Percentiles rank a stretch among this genome's conserved stretches.
phyloP scores from a whole-genome alignment of 2,888 invertebrate species.

The Heliconius ismenius region DNA sequence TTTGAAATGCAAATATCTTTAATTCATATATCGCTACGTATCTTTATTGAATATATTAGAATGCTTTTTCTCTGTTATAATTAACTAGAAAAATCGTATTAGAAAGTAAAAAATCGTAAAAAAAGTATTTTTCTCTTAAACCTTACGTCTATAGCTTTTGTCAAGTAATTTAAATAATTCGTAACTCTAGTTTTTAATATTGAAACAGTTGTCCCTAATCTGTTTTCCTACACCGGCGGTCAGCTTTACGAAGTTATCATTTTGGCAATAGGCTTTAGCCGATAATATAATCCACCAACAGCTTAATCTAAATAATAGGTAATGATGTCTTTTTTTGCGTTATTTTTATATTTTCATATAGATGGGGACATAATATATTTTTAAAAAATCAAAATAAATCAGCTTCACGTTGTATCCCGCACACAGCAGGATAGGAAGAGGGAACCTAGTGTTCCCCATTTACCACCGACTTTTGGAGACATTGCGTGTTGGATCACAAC shows the following conservation, averaged over 20 bases:
- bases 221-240: constrained; percentile 13
- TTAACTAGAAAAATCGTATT: not conserved
- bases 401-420: no score
- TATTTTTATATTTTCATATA: not conserved
- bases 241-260: constrained; percentile 21
- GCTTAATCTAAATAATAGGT: constrained; percentile 31
- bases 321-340: not conserved
- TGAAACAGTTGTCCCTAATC: not conserved
- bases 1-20: no score
- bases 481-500: no score
- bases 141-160: not conserved
- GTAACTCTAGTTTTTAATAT: not conserved
- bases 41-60: no score
- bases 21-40: no score
- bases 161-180: not conserved
- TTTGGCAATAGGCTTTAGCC: constrained; percentile 16
- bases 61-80: no score
- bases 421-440: no score
- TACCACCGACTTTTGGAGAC: no score
- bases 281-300: constrained; percentile 46
- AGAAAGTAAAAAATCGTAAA: not conserved
- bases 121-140: not conserved
- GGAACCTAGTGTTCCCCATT: no score
- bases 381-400: no score
- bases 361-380: no score